Base-by-base conservation (phyloP, 2,797 vertebrate genomes). In the Halcyon chelicuti region DNA sequence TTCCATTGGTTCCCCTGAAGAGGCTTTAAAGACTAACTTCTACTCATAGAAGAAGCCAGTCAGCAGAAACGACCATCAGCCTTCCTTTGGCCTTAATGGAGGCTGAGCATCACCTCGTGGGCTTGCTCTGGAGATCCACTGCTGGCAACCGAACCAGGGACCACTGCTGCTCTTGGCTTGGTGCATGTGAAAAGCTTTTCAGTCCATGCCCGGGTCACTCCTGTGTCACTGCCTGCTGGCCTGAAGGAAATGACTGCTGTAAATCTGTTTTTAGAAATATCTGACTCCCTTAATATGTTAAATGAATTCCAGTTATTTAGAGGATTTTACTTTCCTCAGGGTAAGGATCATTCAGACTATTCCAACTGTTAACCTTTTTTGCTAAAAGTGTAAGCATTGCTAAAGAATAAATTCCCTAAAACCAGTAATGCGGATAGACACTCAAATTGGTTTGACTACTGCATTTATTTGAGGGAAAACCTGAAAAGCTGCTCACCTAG, bases 231-330 rank as follows among this genome's bases (percentile, higher is more conserved):
- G 94, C 85, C 80, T 95, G 94, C 71, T 87, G 91, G 93, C 96
- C 91, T 97, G 86, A 88, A 97, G 97, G 96, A 97, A 97, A 97
- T 97, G 93, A 95, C 94, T 96, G 96, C 86, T 96, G 95, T 97
- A 97, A 97, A 97, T 97, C 95, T 97, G 87, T 87, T 90, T 94
- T 92, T 93, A 94, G 94, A 96, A 95, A 95, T 93, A 94, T 88
- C 49, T 94, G 84, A 96, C 95, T 96, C 86, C 78, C 71, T 91
- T 85, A 91, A 93, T 87, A 94, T 57, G 31, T 81, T 94, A 94
- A 96, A 79, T 95, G 94, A 94, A 86, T 96, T 97, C 71, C 90
- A 94, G 95, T 96, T 97, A 93, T 97, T 97, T 97, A 96, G 90
- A 95, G 94, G 94, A 94, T 89, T 95, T 94, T 65, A 87, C 68